phyloP scores from a whole-genome alignment of 1,140 invertebrate species.

The Penaeus indicus region DNA sequence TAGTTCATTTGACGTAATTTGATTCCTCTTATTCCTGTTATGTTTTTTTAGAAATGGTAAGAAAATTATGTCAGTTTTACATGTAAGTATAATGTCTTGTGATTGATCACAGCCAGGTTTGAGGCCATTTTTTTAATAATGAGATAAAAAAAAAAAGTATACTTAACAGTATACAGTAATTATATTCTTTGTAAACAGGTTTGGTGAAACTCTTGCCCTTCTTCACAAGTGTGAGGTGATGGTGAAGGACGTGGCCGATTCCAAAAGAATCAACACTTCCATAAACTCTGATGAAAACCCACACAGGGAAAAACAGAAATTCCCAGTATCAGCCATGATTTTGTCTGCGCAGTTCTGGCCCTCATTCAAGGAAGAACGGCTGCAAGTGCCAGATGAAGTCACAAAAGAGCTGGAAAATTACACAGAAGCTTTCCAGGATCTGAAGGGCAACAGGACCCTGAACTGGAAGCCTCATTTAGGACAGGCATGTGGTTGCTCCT shows the following conservation, averaged over 20 bases:
- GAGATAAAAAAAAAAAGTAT: background rate
- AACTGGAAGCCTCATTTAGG: constrained; percentile 95
- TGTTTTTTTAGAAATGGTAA: background rate
- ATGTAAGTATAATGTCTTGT: no score
- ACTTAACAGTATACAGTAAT: background rate
- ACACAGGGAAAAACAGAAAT: constrained; percentile 67
- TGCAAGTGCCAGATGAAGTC: constrained; percentile 86
- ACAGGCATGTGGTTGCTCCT: constrained; percentile 71
- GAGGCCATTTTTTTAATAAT: background rate
- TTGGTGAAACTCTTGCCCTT: constrained; percentile 88
- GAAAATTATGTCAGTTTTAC: background rate
- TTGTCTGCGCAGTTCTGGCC: constrained; percentile 99
- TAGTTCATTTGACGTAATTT: background rate
- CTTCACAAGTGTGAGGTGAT: constrained; percentile 99
- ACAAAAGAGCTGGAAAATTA: constrained; percentile 87
- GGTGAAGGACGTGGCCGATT: constrained; percentile 91
- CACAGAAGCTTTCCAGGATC: constrained; percentile 90
- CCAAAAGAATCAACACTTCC: constrained; percentile 84
- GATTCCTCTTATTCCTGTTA: background rate
- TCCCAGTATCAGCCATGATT: constrained; percentile 86
- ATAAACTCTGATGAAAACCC: constrained; percentile 78
- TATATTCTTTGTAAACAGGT: constrained; percentile 73
- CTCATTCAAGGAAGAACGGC: constrained; percentile 92
- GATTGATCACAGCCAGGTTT: background rate
- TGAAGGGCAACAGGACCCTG: constrained; percentile 92